Base-by-base conservation (phyloP, 2,888 invertebrate species). In the Acrocyrtus sp. region DNA sequence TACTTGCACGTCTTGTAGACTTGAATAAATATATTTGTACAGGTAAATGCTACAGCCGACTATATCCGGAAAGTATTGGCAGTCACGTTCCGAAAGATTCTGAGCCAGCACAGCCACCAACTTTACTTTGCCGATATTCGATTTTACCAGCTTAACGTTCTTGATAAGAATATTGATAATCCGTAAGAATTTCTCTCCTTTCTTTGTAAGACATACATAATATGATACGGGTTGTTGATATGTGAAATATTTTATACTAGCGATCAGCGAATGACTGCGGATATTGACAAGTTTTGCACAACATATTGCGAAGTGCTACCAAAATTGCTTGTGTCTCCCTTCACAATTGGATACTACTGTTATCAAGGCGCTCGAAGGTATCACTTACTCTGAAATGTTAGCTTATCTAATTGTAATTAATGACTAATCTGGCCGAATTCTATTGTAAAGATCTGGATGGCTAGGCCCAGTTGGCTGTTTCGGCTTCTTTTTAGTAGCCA, bases 261-360 rank as follows among this genome's bases (percentile, higher is more conserved):
- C 3, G 79, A 79, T 58, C 79, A 79, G 41, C 74, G 79, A 19
- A 77, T 79, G 62, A 79, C 79, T 12, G 77, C 77, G 57, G 79
- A 79, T 58, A 65, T 79, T 0, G 77, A 79, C 50, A 79, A 79
- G 34, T 74, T 79, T 24, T 73, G 66, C 10, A 22, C 57, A 3
- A 74, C 75, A 0, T 78, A 75, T 50, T 69, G 76, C 47, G 77
- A 78, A 39, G 70, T 77, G 15, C 62, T 78, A 10, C 78, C 81
- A 10, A 74, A 75, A 26, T 72, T 85, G 4, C 76, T 85, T 34
- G 81, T 84, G 17, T 80, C 85, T 12, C 88, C 88, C 15, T 87
- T 87, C 79, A 85, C 86, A 41, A 87, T 87, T 57, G 84, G 82
- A 1, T 88, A 87, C 80, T 88, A 88, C 81, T 83, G 86, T 1